These are phyloP conservation scores for Poeciliopsis turneri DNA, from an alignment of 2,797 vertebrate genomes.

Conservation along the genomic window DNA sequence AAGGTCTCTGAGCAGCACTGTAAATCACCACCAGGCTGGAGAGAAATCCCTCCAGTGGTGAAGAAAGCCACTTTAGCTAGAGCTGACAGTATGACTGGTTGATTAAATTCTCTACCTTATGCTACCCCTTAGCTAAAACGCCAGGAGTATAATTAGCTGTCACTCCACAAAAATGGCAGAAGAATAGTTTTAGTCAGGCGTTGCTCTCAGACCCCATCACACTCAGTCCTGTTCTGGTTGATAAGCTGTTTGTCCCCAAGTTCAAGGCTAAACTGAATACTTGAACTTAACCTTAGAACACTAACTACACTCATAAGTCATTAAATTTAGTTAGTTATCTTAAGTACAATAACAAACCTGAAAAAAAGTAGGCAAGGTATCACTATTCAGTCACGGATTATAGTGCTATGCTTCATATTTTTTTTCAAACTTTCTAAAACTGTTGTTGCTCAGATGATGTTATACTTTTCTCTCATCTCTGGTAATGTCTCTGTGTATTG, in stretches of 20 bases:
- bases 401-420: neutral
- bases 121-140: neutral
- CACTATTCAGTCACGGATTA: neutral
- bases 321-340: neutral
- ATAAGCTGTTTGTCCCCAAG: neutral
- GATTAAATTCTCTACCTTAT: constrained; percentile 5
- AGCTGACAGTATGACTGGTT: neutral
- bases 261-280: neutral
- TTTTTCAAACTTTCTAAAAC: neutral
- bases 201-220: neutral
- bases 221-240: neutral
- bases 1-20: neutral
- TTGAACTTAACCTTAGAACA: neutral
- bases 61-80: neutral
- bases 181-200: neutral
- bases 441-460: neutral
- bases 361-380: neutral
- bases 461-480: neutral
- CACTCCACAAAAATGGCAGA: neutral
- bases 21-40: neutral
- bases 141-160: neutral
- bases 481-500: neutral
- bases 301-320: neutral
- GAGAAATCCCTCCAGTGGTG: neutral
- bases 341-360: neutral